These are phyloP conservation scores for Lysandra coridon DNA, from an alignment of 2,888 invertebrate species.

Conservation along the genomic window DNA sequence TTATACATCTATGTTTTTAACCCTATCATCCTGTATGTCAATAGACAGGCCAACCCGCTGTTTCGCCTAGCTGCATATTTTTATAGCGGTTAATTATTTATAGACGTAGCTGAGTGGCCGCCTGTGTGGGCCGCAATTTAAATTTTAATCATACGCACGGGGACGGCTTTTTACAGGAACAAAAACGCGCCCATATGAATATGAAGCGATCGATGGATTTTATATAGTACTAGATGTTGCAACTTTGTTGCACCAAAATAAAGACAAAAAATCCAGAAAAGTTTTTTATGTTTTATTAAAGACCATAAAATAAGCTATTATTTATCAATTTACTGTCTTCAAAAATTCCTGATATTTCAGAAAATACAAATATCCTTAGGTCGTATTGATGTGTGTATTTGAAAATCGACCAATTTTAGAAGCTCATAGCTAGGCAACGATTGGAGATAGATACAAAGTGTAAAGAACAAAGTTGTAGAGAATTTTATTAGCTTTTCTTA, in stretches of 20 bases:
- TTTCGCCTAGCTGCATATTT: constrained; percentile 42
- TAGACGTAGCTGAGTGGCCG: constrained; percentile 49
- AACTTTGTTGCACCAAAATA: background rate
- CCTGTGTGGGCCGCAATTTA: constrained; percentile 62
- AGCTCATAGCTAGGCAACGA: no score
- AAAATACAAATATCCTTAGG: no score
- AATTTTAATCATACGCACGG: constrained; percentile 61
- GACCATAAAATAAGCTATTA: no score
- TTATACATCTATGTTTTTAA: background rate
- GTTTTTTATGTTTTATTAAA: no score
- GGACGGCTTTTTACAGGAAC: constrained; percentile 41
- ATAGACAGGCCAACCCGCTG: constrained; percentile 7
- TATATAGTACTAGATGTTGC: background rate
- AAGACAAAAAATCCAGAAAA: no score
- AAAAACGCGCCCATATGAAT: constrained; percentile 14
- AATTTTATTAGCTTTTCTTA: no score
- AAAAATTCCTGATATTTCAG: no score
- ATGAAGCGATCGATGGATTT: constrained; percentile 18
- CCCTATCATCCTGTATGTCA: background rate
- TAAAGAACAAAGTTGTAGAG: no score
- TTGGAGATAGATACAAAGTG: no score
- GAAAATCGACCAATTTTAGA: no score
- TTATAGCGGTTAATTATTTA: constrained; percentile 49
- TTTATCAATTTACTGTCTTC: no score
- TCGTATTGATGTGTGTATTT: no score